phyloP scores from a whole-genome alignment of 2,888 invertebrate species.

The Ariolimax columbianus region DNA sequence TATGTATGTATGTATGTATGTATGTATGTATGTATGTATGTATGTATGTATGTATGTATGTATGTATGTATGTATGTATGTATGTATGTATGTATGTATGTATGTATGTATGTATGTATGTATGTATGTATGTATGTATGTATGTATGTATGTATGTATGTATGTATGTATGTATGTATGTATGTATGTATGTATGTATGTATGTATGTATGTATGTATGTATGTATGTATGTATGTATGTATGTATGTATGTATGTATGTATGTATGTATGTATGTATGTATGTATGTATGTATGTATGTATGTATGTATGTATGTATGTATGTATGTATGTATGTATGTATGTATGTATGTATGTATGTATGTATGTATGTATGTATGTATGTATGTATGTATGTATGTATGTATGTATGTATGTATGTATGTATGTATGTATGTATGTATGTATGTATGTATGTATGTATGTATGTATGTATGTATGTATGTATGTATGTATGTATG shows the following conservation, averaged over 20 bases:
- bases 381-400: neutral
- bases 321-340: neutral
- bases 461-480: constrained; percentile 2
- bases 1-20: no score
- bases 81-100: neutral
- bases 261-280: neutral
- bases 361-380: neutral
- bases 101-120: constrained; percentile 2
- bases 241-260: neutral
- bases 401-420: neutral
- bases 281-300: neutral
- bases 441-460: constrained; percentile 1
- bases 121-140: neutral
- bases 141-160: constrained; percentile 1
- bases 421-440: neutral
- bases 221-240: neutral
- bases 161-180: neutral
- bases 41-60: neutral
- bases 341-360: neutral
- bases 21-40: no score
- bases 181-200: neutral
- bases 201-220: neutral
- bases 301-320: neutral
- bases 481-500: constrained; percentile 1
- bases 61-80: neutral